Percentiles rank a stretch among this genome's conserved stretches.
These are phyloP conservation scores for Lepus timidus DNA, from an alignment of 2,113 vertebrate species.

Conservation along the genomic window DNA sequence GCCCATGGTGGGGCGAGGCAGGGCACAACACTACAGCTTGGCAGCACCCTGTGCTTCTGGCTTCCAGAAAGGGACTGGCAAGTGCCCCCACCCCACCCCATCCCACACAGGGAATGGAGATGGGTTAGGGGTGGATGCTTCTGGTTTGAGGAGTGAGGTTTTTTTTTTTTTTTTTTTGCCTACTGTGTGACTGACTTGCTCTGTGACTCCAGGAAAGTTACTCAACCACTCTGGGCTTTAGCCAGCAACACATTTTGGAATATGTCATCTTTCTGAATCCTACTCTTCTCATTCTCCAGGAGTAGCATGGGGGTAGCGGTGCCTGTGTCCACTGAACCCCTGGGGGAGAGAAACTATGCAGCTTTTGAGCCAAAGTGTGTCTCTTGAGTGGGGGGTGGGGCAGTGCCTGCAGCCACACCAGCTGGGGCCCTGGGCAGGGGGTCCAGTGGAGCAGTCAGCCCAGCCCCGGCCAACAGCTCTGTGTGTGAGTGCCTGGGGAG, in stretches of 20 bases:
- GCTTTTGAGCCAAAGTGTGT: not conserved
- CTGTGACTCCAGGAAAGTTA: constrained; percentile 64
- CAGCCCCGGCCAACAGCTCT: not conserved
- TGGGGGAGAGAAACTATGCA: not conserved
- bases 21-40: not conserved
- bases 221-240: constrained; percentile 64
- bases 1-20: not conserved
- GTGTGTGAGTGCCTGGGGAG: not conserved
- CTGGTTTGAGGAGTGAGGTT: not conserved
- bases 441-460: not conserved
- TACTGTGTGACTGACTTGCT: constrained; percentile 29
- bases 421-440: not conserved
- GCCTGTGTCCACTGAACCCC: not conserved
- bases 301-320: not conserved
- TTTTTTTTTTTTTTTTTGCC: not conserved
- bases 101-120: not conserved
- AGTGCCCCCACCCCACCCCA: not conserved
- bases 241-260: constrained; percentile 47
- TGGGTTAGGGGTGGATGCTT: not conserved
- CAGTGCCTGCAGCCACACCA: not conserved
- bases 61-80: not conserved
- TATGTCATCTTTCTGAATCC: not conserved
- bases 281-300: not conserved
- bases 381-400: constrained; percentile 20
- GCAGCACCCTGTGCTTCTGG: not conserved